phyloP scores from a whole-genome alignment of 2,797 vertebrate genomes.

The Lycodopsis pacificus region DNA sequence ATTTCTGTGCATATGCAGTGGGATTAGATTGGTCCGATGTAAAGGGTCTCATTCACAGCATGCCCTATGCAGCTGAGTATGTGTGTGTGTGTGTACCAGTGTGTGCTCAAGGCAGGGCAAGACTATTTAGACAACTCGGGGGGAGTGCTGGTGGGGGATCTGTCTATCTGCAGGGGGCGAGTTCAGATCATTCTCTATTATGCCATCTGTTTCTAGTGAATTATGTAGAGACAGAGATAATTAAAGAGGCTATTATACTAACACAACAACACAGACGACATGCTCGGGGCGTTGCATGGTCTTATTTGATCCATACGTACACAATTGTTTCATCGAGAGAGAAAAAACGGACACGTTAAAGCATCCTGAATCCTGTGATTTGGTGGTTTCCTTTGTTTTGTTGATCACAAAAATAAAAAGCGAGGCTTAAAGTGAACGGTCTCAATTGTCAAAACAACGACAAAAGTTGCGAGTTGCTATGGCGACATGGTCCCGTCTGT shows the following conservation, averaged over 20 bases:
- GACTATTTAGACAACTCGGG: conserved; percentile 47
- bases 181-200: conserved; percentile 60
- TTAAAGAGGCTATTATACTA: conserved; percentile 42
- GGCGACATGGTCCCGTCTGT: conserved; percentile 34
- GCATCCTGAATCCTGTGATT: conserved; percentile 12
- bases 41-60: conserved; percentile 33
- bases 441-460: conserved; percentile 17
- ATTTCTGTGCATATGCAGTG: conserved; percentile 19
- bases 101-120: conserved; percentile 27
- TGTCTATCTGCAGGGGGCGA: conserved; percentile 62
- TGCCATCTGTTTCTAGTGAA: conserved; percentile 72
- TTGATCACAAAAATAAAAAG: conserved; percentile 4
- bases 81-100: conserved; percentile 11
- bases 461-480: conserved; percentile 28
- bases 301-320: background rate
- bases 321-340: background rate
- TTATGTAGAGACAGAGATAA: conserved; percentile 50
- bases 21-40: conserved; percentile 36
- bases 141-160: conserved; percentile 44
- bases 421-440: background rate
- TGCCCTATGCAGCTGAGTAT: background rate
- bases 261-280: conserved; percentile 27
- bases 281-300: background rate
- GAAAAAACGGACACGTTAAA: background rate
- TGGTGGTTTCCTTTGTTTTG: background rate